phyloP scores from a whole-genome alignment of 2,888 invertebrate species.

The Epinotia brunnichana region DNA sequence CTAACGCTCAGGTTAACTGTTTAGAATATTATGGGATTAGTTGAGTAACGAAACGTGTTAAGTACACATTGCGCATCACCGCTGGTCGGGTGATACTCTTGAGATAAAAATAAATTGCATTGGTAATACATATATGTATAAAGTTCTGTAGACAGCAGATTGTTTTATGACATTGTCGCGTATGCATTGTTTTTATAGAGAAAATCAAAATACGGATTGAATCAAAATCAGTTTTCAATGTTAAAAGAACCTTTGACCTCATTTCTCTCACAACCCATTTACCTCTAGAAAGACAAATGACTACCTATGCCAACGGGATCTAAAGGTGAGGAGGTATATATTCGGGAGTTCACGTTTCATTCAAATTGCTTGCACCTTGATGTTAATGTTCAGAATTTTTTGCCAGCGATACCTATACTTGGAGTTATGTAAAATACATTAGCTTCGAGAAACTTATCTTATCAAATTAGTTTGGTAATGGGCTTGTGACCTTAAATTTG shows the following conservation, averaged over 20 bases:
- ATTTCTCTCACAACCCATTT: not conserved
- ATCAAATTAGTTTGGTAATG: too few relatives aligned
- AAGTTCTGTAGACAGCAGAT: too few relatives aligned
- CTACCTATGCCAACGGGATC: not conserved
- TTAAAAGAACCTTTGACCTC: too few relatives aligned
- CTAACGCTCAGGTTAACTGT: constrained; percentile 46
- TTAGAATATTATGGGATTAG: constrained; percentile 22
- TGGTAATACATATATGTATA: too few relatives aligned
- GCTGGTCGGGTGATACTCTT: not conserved
- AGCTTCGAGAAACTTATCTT: too few relatives aligned
- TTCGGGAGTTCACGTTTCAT: not conserved
- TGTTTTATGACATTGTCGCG: not conserved
- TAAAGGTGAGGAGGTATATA: constrained; percentile 7
- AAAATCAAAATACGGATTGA: too few relatives aligned
- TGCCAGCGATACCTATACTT: too few relatives aligned
- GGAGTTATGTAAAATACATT: too few relatives aligned
- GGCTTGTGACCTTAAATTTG: too few relatives aligned
- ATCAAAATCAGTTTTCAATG: too few relatives aligned
- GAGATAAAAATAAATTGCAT: not conserved
- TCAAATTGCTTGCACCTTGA: not conserved
- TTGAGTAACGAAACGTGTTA: constrained; percentile 18
- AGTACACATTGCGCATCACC: not conserved
- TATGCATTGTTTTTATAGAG: too few relatives aligned
- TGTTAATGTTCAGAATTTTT: not conserved
- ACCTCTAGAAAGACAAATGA: not conserved